These are phyloP conservation scores for Tholera decimalis DNA, from an alignment of 2,888 invertebrate genomes.

Conservation along the genomic window DNA sequence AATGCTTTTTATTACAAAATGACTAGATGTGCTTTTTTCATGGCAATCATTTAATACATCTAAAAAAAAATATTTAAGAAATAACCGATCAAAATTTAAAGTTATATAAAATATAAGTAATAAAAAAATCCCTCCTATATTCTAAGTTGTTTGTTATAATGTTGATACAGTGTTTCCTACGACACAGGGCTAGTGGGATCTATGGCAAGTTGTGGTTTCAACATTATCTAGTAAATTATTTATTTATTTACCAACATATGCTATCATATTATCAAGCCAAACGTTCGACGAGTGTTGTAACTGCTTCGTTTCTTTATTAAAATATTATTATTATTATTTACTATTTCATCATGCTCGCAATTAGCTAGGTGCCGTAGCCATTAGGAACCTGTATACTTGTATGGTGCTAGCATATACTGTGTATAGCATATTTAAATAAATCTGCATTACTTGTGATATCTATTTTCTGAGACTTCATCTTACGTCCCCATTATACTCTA, in stretches of 20 bases:
- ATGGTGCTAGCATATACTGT: slow-evolving; percentile 3
- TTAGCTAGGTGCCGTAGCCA: slow-evolving; percentile 36
- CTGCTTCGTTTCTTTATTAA: slow-evolving; percentile 31
- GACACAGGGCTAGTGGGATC: slow-evolving; percentile 72
- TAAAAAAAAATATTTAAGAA: slow-evolving; percentile 61
- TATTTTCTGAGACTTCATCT: slow-evolving; percentile 14
- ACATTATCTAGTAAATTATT: slow-evolving; percentile 61
- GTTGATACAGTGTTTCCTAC: slow-evolving; percentile 59
- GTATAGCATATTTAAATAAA: slow-evolving; percentile 11
- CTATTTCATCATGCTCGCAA: slow-evolving; percentile 30
- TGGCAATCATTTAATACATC: slow-evolving; percentile 79
- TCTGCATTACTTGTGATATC: slow-evolving; percentile 20
- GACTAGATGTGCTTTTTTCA: slow-evolving; percentile 85
- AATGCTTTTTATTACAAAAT: slow-evolving; percentile 85
- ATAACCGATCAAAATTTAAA: slow-evolving; percentile 66
- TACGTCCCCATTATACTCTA: slow-evolving; percentile 25
- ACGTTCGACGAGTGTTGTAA: slow-evolving; percentile 45
- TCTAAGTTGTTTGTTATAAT: slow-evolving; percentile 67
- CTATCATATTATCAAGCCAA: slow-evolving; percentile 51
- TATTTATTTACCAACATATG: slow-evolving; percentile 38
- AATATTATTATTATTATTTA: slow-evolving; percentile 27
- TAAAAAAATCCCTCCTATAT: slow-evolving; percentile 66
- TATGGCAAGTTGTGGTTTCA: slow-evolving; percentile 75
- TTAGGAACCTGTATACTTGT: slow-evolving; percentile 32
- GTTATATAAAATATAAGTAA: slow-evolving; percentile 70